Evolutionary conservation across 1,140 invertebrate genomes (phyloP).

Genomic region (Drosophila micromelanica): DNA sequence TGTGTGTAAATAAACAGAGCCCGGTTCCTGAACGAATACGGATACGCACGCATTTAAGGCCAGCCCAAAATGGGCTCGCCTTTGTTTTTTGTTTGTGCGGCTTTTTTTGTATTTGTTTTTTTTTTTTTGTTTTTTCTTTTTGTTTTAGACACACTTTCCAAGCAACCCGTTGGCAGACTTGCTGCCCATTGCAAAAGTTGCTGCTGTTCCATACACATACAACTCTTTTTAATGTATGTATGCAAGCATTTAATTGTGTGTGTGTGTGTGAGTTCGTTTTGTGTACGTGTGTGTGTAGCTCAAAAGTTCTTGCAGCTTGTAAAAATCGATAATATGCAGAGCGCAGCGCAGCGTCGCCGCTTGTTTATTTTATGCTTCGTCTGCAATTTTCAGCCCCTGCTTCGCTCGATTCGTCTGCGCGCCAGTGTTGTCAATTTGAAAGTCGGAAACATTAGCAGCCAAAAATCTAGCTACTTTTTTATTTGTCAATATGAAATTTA

Average conservation of each 20-base stretch:
- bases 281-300: constrained; percentile 35
- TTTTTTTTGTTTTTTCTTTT: constrained; percentile 10
- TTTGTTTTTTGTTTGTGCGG: constrained; percentile 34
- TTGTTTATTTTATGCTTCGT: constrained; percentile 82
- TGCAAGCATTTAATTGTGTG: constrained; percentile 18
- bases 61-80: neutral
- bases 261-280: constrained; percentile 22
- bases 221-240: constrained; percentile 32
- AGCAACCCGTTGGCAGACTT: constrained; percentile 34
- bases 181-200: constrained; percentile 31
- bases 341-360: constrained; percentile 51
- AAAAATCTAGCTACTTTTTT: too few species aligned
- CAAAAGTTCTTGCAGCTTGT: constrained; percentile 60
- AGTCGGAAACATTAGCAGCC: too few species aligned
- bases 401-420: constrained; percentile 6
- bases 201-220: constrained; percentile 4
- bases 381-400: constrained; percentile 76
- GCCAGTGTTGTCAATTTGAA: too few species aligned
- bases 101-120: constrained; percentile 36
- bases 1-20: constrained; percentile 51
- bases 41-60: neutral
- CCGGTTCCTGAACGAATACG: constrained; percentile 20
- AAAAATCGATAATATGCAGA: constrained; percentile 74
- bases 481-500: too few species aligned
- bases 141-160: constrained; percentile 21